Evolutionary conservation across 1,140 invertebrate genomes (phyloP).

Genomic region (Brachystomella parvula): DNA sequence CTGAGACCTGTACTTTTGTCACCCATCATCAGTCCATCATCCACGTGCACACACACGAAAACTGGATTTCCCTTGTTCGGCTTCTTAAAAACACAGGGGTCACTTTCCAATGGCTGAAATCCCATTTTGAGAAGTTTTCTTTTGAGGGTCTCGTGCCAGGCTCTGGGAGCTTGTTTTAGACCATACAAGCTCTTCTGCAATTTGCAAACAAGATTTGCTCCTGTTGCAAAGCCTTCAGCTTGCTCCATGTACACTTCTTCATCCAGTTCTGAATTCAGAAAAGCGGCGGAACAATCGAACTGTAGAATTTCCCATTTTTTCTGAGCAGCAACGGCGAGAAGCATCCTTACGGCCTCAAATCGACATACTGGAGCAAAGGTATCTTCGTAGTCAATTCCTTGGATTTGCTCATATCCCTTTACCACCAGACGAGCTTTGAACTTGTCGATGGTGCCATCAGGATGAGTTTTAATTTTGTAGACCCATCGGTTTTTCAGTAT

Average conservation of each 20-base stretch:
- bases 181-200: slow-evolving; percentile 32
- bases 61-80: slow-evolving; percentile 42
- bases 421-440: slow-evolving; percentile 31
- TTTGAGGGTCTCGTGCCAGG: too few species aligned
- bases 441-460: slow-evolving; percentile 32
- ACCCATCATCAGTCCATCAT: slow-evolving; percentile 24
- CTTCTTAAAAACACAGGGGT: slow-evolving; percentile 43
- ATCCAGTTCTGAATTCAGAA: slow-evolving; percentile 30
- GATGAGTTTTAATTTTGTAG: slow-evolving; percentile 24
- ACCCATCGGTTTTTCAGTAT: slow-evolving; percentile 1
- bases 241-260: neutral
- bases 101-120: slow-evolving; percentile 43
- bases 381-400: slow-evolving; percentile 36
- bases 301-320: neutral
- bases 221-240: slow-evolving; percentile 22
- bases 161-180: slow-evolving; percentile 29
- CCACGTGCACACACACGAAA: slow-evolving; percentile 41
- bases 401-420: slow-evolving; percentile 22
- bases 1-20: too few species aligned
- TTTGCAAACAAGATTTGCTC: slow-evolving; percentile 18
- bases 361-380: slow-evolving; percentile 42
- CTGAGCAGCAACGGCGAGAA: slow-evolving; percentile 41
- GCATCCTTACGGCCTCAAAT: slow-evolving; percentile 40
- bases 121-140: slow-evolving; percentile 40
- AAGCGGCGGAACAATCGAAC: slow-evolving; percentile 31